Percentiles rank a stretch among this genome's conserved stretches.
Evolutionary conservation across 2,888 invertebrate species (phyloP).

Genomic region (Ochlodes sylvanus): DNA sequence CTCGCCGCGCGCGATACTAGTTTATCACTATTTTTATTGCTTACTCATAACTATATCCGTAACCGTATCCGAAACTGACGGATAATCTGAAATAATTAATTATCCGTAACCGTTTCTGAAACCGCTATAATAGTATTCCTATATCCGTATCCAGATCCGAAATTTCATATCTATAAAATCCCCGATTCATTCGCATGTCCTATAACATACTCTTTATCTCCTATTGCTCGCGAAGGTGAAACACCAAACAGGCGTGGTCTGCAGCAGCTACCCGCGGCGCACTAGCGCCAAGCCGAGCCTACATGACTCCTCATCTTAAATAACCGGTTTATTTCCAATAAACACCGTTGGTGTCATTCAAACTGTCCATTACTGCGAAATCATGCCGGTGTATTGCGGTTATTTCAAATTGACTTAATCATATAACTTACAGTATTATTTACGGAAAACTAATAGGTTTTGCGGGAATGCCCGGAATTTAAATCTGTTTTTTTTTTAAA

Average conservation of each 20-base stretch:
- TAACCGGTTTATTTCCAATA: constrained; percentile 31
- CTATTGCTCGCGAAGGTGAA: neutral
- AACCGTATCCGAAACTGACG: too few species aligned
- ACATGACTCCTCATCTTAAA: constrained; percentile 28
- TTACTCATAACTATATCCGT: too few species aligned
- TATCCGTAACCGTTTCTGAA: too few species aligned
- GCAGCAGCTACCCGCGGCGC: constrained; percentile 5
- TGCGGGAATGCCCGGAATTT: neutral
- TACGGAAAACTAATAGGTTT: neutral
- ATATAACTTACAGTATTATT: neutral
- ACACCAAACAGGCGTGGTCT: constrained; percentile 32
- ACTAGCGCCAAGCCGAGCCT: constrained; percentile 12
- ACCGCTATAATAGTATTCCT: too few species aligned
- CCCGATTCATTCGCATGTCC: too few species aligned
- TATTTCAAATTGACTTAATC: constrained; percentile 11
- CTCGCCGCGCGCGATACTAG: too few species aligned
- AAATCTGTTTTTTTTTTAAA: neutral
- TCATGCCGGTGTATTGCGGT: constrained; percentile 18
- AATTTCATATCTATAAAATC: too few species aligned
- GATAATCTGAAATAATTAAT: too few species aligned
- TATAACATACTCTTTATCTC: too few species aligned
- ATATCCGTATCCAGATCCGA: too few species aligned
- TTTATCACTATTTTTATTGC: too few species aligned
- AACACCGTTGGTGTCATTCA: constrained; percentile 23
- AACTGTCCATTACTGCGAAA: constrained; percentile 22